Base-by-base conservation (phyloP, 2,888 invertebrate genomes). In the Punctoribates punctum region DNA sequence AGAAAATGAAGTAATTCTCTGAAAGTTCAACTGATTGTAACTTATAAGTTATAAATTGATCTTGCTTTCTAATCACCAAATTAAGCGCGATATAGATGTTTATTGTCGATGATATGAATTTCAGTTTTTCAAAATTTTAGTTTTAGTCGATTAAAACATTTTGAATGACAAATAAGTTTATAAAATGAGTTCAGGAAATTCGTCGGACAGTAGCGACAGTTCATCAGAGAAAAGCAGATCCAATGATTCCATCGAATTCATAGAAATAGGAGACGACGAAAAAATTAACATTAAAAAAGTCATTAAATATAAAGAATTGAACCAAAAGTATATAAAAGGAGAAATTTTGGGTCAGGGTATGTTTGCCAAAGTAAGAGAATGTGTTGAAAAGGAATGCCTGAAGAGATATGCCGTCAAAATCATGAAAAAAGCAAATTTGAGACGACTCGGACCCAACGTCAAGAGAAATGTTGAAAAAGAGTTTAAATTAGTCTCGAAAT, bases 321-420 rank as follows among this genome's bases (percentile, higher is more conserved):
- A 70, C 25, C 13, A 23, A 46, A 8, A 57, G 15, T 48, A 17
- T 65, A 65, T 70, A 2, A 70, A 70, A 46, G 70, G 70, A 42
- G 70, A 70, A 13, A 23, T 46, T 5, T 20, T 70, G 42, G 70
- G 70, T 15, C 1, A 42, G n/a, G 70, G 70, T 17, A 25, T 23
- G 3, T 70, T 70, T 13, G 70, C 70, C 20, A 70, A 46, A 23
- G 70, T 70, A 11, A 38, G 70, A 6, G 70, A 70, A 23, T 70
- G 9, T 46, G 23, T 70, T 46, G n/a, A 70, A n/a, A 46, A 46
- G 34, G 3, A 1, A 46, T 34, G 46, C 1, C 15, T 70, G 13
- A 46, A 70, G 46, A 70, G 70, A 70, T 42, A 1, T 70, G 70
- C 70, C 23, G 46, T 20, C n/a, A 70, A 70, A 29, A 70, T 46